A percentile compares a stretch with the other conserved stretches of the same genome.
Evolutionary conservation across 2,797 vertebrate genomes (phyloP).

Genomic region (Tachyglossus aculeatus): DNA sequence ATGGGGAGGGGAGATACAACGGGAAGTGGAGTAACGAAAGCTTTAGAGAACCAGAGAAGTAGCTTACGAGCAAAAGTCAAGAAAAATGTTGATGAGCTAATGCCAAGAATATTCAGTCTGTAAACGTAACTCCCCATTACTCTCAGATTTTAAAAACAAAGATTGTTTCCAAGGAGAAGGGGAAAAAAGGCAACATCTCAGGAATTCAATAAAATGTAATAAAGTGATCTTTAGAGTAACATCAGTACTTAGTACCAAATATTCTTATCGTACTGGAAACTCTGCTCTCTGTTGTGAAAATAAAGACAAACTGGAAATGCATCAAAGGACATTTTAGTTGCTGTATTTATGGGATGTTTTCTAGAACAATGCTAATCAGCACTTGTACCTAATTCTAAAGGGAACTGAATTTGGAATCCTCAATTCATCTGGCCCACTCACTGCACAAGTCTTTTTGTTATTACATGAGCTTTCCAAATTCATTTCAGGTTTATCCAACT

Average conservation of each 20-base stretch:
- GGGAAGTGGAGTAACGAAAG: too few relatives aligned
- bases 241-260: background rate
- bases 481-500: background rate
- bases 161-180: background rate
- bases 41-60: too few relatives aligned
- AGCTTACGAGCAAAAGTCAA: background rate
- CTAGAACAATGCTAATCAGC: background rate
- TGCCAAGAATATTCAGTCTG: background rate
- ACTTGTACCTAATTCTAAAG: background rate
- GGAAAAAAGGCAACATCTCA: too few relatives aligned
- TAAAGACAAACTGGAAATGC: background rate
- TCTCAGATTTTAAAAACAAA: background rate
- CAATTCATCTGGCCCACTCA: background rate
- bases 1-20: too few relatives aligned
- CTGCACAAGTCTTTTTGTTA: background rate
- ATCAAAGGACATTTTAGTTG: constrained; percentile 17
- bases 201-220: too few relatives aligned
- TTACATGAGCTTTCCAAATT: constrained; percentile 6
- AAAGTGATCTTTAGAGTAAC: constrained; percentile 15
- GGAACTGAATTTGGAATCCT: constrained; percentile 6
- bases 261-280: background rate
- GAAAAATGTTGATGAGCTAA: background rate
- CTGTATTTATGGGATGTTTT: background rate
- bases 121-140: background rate
- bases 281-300: background rate